Base-by-base conservation (phyloP, 2,888 invertebrate genomes). In the Trissonchulus latispiculum region DNA sequence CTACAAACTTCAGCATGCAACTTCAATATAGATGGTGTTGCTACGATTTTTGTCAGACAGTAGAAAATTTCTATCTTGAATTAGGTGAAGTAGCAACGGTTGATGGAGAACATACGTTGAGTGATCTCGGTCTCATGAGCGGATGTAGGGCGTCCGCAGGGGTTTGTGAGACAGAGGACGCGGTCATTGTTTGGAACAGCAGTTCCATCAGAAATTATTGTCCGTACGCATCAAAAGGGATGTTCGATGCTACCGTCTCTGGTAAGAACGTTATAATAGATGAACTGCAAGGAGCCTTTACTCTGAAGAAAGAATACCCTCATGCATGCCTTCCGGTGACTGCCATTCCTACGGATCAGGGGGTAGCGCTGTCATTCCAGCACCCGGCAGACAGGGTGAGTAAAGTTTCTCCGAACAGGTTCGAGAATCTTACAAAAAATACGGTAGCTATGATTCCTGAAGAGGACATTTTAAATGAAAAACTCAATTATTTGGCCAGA, bases 401-500 rank as follows among this genome's bases (percentile, higher is more conserved):
- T 48, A 23, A 23, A 15, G 23, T 8, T 23, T 48, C 48, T 15
- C 8, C 8, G 8, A 23, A 8, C 48, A 48, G 23, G 8, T 48
- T 48, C 48, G n/a, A n/a, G n/a, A n/a, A n/a, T n/a, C n/a, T n/a
- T n/a, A n/a, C n/a, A n/a, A n/a, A n/a, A n/a, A 48, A 48, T 48
- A 48, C 8, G 8, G 8, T n/a, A 8, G 64, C 8, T 15, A 28
- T 18, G 33, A 23, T 28, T 15, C 28, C 15, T 29, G 29, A 28
- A 29, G 31, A 62, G 8, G 68, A 68, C 33, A 8, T 31, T 3
- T 8, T 68, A 28, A 36, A 35, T 31, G 37, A 31, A 37, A 70
- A 70, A 37, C 48, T 70, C 15, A 31, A 70, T 15, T 70, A n/a
- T 70, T 70, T 70, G 37, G 18, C 31, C 2, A n/a, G n/a, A n/a